A percentile compares a stretch with the other conserved stretches of the same genome.
Evolutionary conservation across 1,140 invertebrate genomes (phyloP).

Genomic region (Brachionus paranguensis): DNA sequence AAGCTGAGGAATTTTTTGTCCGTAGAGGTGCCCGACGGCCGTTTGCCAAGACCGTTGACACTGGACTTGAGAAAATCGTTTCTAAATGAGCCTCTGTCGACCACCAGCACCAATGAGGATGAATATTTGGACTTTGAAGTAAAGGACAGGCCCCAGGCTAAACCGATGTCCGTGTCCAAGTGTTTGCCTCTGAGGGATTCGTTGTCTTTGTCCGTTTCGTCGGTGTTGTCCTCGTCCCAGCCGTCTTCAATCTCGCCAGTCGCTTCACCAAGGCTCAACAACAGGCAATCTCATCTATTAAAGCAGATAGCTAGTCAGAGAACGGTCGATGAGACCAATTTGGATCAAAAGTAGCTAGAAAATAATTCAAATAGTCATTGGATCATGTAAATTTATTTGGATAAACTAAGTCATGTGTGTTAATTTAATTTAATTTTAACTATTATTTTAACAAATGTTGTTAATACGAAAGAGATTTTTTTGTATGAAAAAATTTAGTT

Average conservation of each 20-base stretch:
- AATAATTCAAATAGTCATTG: background rate
- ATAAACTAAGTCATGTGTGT: background rate
- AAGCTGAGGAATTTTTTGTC: background rate
- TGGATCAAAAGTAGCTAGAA: background rate
- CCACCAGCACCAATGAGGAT: background rate
- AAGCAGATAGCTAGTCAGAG: slow-evolving; percentile 1
- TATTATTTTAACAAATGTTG: background rate
- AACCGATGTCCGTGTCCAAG: background rate
- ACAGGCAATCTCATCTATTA: background rate
- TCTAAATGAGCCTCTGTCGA: background rate
- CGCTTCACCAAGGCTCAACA: background rate
- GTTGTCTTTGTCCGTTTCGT: background rate
- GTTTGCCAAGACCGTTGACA: background rate
- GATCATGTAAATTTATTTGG: background rate
- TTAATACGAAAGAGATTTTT: background rate
- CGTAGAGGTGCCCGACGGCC: background rate
- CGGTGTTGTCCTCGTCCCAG: background rate
- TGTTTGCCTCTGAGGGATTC: background rate
- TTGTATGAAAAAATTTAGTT: background rate
- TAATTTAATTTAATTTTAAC: background rate
- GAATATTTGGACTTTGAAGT: background rate
- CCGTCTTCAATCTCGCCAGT: background rate
- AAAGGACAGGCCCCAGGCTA: background rate
- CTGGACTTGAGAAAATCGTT: background rate
- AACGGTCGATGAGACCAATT: slow-evolving; percentile 5